Percentiles rank a stretch among this genome's conserved stretches.
Conservation (phyloP, 2,113 vertebrate species). For the Odobenus rosmarus region DNA sequence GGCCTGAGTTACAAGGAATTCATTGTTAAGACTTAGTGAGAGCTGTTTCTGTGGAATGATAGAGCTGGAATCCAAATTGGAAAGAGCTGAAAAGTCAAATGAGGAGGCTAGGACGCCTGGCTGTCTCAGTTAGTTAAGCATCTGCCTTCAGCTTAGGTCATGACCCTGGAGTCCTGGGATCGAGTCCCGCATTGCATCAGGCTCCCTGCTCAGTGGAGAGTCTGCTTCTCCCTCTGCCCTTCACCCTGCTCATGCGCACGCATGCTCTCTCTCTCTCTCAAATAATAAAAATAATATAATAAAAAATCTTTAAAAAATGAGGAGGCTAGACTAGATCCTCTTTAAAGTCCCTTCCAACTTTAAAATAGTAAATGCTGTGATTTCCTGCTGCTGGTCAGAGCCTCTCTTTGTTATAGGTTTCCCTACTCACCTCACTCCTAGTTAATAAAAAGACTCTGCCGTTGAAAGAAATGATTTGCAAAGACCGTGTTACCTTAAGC, state of each 20-base stretch:
- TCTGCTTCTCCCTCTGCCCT: neutral
- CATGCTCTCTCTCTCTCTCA: neutral
- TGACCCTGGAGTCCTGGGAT: neutral
- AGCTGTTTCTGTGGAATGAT: slow-evolving; percentile 42
- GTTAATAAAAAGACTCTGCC: neutral
- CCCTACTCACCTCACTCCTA: neutral
- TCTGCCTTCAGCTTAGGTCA: neutral
- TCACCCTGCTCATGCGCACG: neutral
- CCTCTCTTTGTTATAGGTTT: neutral
- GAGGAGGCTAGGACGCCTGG: neutral
- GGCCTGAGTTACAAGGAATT: slow-evolving; percentile 29
- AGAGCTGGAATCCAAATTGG: slow-evolving; percentile 38
- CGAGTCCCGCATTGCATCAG: too few species aligned
- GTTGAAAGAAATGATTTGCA: slow-evolving; percentile 23
- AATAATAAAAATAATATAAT: too few species aligned
- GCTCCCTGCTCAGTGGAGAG: neutral
- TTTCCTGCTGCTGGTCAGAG: neutral
- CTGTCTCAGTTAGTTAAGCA: neutral
- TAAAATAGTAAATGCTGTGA: slow-evolving; percentile 34
- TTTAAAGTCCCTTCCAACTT: neutral
- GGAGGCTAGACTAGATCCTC: neutral
- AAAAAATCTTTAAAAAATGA: slow-evolving; percentile 3
- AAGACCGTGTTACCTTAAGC: neutral
- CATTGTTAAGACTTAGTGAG: slow-evolving; percentile 3
- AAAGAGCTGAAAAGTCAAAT: slow-evolving; percentile 46